Percentiles rank a stretch among this genome's conserved stretches.
phyloP scores from a whole-genome alignment of 2,888 invertebrate genomes.

The Athripsodes cinereus region DNA sequence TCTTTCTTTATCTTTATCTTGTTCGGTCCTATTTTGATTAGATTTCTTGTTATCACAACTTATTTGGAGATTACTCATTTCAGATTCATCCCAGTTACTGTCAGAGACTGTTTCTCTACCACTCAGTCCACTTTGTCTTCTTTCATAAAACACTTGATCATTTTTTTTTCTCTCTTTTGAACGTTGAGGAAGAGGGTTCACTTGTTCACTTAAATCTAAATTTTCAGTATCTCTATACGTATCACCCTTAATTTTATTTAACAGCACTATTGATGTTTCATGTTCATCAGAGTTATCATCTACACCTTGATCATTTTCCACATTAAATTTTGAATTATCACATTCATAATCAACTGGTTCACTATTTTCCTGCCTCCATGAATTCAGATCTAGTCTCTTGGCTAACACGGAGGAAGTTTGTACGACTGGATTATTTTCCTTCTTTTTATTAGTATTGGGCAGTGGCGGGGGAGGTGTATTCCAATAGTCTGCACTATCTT shows the following conservation, averaged over 20 bases:
- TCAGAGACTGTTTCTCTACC: background rate
- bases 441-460: background rate
- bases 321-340: background rate
- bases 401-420: conserved; percentile 2
- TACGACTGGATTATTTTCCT: background rate
- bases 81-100: background rate
- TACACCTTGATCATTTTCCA: background rate
- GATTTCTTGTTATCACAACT: background rate
- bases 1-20: background rate
- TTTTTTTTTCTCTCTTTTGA: background rate
- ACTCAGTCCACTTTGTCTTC: background rate
- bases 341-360: background rate
- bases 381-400: conserved; percentile 22
- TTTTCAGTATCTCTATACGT: background rate
- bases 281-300: background rate
- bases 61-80: background rate
- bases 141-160: background rate
- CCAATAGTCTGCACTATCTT: conserved; percentile 23
- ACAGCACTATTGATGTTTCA: background rate
- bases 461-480: conserved; percentile 23
- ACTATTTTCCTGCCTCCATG: conserved; percentile 22
- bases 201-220: background rate
- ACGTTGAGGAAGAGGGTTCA: background rate
- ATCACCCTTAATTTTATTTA: background rate
- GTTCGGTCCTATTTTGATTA: background rate